Conservation (phyloP, 1,140 invertebrate species). For the Lordiphosa stackelbergi region DNA sequence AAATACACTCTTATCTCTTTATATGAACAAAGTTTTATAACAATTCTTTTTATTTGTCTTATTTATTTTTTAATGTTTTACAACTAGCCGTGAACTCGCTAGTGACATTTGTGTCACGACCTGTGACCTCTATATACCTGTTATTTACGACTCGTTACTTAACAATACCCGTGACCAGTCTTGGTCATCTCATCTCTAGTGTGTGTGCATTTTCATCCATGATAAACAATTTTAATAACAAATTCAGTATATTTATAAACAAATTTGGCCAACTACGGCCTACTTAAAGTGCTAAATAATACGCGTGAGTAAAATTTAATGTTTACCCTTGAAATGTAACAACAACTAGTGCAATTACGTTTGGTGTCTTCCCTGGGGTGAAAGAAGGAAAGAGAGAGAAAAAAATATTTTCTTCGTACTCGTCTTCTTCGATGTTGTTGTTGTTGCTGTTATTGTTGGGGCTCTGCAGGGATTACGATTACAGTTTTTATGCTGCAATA, state of each 20-base stretch:
- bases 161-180: too few relatives aligned
- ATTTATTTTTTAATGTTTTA: too few relatives aligned
- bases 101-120: too few relatives aligned
- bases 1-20: too few relatives aligned
- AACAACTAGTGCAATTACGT: constrained; percentile 41
- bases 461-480: constrained; percentile 62
- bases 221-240: constrained; percentile 72
- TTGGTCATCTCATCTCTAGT: constrained; percentile 14
- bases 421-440: constrained; percentile 44
- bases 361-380: constrained; percentile 16
- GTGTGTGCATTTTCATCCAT: constrained; percentile 58
- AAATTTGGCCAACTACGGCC: constrained; percentile 48
- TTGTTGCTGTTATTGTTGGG: constrained; percentile 30
- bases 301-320: constrained; percentile 52
- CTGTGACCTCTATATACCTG: too few relatives aligned
- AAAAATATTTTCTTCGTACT: constrained; percentile 51
- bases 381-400: constrained; percentile 33
- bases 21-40: too few relatives aligned
- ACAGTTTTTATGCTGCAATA: constrained; percentile 69
- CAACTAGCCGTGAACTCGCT: too few relatives aligned
- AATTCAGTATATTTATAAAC: constrained; percentile 46
- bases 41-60: too few relatives aligned
- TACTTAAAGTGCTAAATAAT: constrained; percentile 39
- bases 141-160: too few relatives aligned
- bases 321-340: constrained; percentile 20